A percentile compares a stretch with the other conserved stretches of the same genome.
Conservation (phyloP, 2,888 invertebrate species). For the Tuta absoluta region DNA sequence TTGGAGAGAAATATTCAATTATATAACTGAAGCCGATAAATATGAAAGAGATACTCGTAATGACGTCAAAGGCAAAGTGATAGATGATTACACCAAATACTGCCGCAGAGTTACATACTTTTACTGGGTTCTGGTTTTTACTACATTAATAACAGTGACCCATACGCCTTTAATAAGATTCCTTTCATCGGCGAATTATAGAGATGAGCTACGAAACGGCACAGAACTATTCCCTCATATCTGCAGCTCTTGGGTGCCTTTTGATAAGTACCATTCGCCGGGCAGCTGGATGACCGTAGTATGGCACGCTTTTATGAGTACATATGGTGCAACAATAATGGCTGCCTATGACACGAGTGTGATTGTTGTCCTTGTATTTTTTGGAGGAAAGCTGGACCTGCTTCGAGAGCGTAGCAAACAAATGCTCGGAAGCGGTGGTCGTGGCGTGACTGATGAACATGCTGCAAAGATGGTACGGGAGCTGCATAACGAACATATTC, state of each 20-base stretch:
- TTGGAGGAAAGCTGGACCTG: conserved; percentile 65
- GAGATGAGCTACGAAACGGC: conserved; percentile 56
- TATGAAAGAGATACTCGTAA: conserved; percentile 57
- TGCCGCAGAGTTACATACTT: conserved; percentile 58
- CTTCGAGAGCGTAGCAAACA: conserved; percentile 59
- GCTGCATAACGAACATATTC: conserved; percentile 55
- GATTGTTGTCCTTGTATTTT: conserved; percentile 64
- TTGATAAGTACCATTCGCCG: conserved; percentile 61
- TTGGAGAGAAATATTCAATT: conserved; percentile 61
- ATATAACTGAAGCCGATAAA: conserved; percentile 60
- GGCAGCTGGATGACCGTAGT: conserved; percentile 62
- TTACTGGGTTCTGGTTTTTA: conserved; percentile 65
- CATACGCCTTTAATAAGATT: conserved; percentile 55
- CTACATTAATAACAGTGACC: conserved; percentile 53
- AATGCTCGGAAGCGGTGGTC: conserved; percentile 48
- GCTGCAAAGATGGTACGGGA: conserved; percentile 45
- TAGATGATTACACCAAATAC: conserved; percentile 61
- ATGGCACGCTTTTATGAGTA: conserved; percentile 54
- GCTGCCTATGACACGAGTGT: conserved; percentile 59
- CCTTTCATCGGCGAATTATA: conserved; percentile 50
- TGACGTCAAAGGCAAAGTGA: conserved; percentile 43
- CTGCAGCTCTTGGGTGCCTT: conserved; percentile 69
- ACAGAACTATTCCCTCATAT: conserved; percentile 65
- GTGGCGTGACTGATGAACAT: conserved; percentile 42
- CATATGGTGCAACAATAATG: conserved; percentile 58